Percentiles rank a stretch among this genome's conserved stretches.
These are phyloP conservation scores for Cygnus olor DNA, from an alignment of 2,797 vertebrate genomes.

Conservation along the genomic window DNA sequence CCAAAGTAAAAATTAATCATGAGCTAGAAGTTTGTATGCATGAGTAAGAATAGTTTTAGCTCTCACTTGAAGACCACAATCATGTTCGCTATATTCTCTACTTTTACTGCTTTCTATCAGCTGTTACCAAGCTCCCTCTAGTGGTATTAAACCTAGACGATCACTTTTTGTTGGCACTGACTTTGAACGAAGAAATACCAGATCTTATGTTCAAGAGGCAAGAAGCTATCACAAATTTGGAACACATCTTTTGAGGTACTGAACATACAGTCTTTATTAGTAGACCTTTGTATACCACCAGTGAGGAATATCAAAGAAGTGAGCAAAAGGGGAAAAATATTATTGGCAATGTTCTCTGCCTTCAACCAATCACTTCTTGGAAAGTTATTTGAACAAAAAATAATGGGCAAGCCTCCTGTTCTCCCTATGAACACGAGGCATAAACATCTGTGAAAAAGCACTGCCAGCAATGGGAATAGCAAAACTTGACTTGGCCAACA, in stretches of 20 bases:
- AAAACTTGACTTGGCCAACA: neutral
- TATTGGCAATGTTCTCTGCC: fast-evolving
- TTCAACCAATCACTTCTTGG: neutral
- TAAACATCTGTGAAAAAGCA: neutral
- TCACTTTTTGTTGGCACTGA: fast-evolving
- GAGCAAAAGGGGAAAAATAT: neutral
- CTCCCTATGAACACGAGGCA: neutral
- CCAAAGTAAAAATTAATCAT: fast-evolving
- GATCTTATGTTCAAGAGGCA: fast-evolving
- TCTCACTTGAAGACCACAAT: fast-evolving
- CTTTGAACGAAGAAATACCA: neutral
- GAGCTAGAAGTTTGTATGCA: fast-evolving
- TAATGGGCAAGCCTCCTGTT: too few species aligned
- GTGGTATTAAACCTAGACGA: neutral
- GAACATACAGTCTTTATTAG: neutral
- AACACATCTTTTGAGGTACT: fast-evolving
- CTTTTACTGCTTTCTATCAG: neutral
- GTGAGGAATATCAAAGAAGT: neutral
- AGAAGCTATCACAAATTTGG: fast-evolving
- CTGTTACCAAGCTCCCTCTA: slow-evolving; percentile 51
- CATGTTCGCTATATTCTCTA: neutral
- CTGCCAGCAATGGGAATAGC: neutral
- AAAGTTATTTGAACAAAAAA: neutral
- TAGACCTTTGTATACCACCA: neutral
- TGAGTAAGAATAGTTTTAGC: fast-evolving